Base-by-base conservation (phyloP, 2,888 invertebrate species). In the Melanostoma scalare region DNA sequence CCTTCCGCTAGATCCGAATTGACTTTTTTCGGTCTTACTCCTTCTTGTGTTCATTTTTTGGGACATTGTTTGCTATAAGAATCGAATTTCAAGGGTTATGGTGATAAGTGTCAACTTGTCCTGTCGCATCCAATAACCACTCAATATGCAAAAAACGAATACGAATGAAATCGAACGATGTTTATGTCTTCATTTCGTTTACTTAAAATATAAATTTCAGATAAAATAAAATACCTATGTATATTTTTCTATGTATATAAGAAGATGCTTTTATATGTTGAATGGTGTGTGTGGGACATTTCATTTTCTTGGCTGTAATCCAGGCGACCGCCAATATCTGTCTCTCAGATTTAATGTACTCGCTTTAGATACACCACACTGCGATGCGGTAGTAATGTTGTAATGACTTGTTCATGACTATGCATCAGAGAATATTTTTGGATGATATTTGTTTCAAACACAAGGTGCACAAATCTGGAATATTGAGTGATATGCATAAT, bases 311-410 rank as follows among this genome's bases (percentile, higher is more conserved):
- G 84, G 84, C 84, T 35, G 10, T 48, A 61, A 50, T 75, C 84
- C 84, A 84, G 79, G 67, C 84, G 75, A 84, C 78, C 79, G 74
- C 84, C 84, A 84, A 78, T 84, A 53, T 67, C 69, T 71, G 84
- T 79, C 78, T 75, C 65, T 78, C 79, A 71, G 55, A 60, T 84
- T 84, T 75, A 79, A 78, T 84, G 84, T 75, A 71, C 79, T 84
- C 78, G 79, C 65, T 78, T 61, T 69, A 69, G 42, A 30, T 8
- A 42, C 53, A 40, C 36, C 30, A 48, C 5, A 31, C n/a, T 30
- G 10, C 55, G 65, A 74, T n/a, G 78, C 73, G 69, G 53, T 73
- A 78, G 73, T 77, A 74, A 53, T 67, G 60, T 77, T 67, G 72
- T 82, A 82, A 84, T 84, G 67, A 67, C 52, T 75, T 53, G 42